Evolutionary conservation across 1,140 invertebrate species (phyloP), one percentile per base, ranked within the genome.

Genomic region (Harlomillsia oculata): DNA sequence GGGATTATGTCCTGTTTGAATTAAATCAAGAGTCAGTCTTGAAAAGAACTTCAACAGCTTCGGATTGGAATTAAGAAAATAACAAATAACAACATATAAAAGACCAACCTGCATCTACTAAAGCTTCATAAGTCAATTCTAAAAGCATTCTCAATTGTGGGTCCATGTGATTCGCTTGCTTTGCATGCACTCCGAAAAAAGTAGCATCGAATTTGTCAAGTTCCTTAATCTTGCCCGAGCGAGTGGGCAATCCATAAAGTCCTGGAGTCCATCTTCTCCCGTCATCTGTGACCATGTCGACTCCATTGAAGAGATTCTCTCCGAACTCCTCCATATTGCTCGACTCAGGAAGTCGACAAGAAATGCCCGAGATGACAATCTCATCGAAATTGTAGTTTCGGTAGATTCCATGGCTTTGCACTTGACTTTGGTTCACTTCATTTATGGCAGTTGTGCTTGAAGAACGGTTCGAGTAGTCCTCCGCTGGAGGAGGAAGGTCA

Each of bases 161-260:
- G 71, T 97, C 94, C 93, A 98, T 97, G 32, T 82, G 79, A 66
- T 95, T 77, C 1, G 93, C 92, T 71, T 97, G 90, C 74, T 95
- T 94, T 1, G 83, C 82, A 70, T 92, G 88, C 5, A 96, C 88
- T 34, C 89, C 88, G 74, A 96, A 96, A 71, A 93, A 95, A n/a
- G 83, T 80, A 4, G 89, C 86, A 71, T 96, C 92, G 68, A 96
- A 97, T 64, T 82, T 81, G 30, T 76, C 72, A 32, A 97, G 65
- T 60, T 95, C 83, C 71, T 94, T 95, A 0, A 98, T 67, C 75
- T 94, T 95, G 41, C 92, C 94, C 67, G 80, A 82, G 58, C 92
- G 77, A 41, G 77, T 75, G 11, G 94, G 93, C 36, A 97, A 69
- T 4, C 79, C 78, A 26, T 54, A 60, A 30, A 63, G 34, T 14